Percentiles rank a stretch among this genome's conserved stretches.
Conservation (phyloP, 2,113 vertebrate species). For the Lepus timidus region DNA sequence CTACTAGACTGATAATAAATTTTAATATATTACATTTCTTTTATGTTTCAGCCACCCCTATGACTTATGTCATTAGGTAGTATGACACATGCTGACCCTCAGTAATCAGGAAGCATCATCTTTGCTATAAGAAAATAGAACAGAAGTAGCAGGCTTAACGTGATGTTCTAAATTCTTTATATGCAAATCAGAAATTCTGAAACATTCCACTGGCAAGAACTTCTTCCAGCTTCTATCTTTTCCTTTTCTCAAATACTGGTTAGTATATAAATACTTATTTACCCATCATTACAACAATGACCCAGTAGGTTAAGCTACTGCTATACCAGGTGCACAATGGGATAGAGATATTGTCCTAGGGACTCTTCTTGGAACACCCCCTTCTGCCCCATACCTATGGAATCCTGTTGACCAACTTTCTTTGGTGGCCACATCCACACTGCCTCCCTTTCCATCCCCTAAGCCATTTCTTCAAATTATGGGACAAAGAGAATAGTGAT, state of each 20-base stretch:
- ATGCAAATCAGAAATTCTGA: conserved; percentile 34
- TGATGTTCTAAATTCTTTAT: background rate
- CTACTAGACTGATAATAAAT: conserved; percentile 52
- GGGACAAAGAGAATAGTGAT: background rate
- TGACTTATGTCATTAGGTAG: background rate
- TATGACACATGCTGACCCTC: background rate
- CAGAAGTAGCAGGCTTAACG: background rate
- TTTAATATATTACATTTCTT: conserved; percentile 73
- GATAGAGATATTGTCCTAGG: background rate
- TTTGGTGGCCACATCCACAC: background rate
- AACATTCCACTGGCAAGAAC: conserved; percentile 9
- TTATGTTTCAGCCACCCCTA: background rate
- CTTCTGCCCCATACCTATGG: background rate
- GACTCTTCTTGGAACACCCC: background rate
- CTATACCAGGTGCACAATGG: background rate
- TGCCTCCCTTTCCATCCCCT: background rate
- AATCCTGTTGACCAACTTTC: background rate
- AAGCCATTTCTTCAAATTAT: background rate
- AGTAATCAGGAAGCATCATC: background rate
- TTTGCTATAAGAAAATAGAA: conserved; percentile 38
- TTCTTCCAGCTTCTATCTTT: conserved; percentile 24
- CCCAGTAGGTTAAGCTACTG: background rate
- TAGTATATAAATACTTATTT: background rate
- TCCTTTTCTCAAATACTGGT: conserved; percentile 10
- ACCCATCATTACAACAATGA: background rate